Evolutionary conservation across 2,113 vertebrate species (phyloP), one percentile per base, ranked within the genome.

Genomic region (Anoplopoma fimbria): DNA sequence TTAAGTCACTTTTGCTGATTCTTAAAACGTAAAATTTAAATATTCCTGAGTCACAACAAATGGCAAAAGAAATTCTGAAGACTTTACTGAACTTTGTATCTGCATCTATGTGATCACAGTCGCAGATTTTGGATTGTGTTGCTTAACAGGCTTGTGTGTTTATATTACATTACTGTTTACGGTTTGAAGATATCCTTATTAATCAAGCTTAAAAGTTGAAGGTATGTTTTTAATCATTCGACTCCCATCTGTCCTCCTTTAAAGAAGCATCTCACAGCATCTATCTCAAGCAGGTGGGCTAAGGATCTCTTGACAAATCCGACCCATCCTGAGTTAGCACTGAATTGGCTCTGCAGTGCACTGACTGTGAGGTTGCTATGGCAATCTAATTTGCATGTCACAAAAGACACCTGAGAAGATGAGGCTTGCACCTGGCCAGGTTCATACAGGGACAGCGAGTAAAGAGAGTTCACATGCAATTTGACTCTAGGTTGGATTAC

Each of bases 301-400:
- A n/a, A 87, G 12, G 62, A 82, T 53, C 85, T 85, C 83, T 83
- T 77, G 69, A 90, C 61, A 84, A 87, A 73, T 85, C 61, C 73
- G 57, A 77, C 21, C 69, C 53, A 27, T 51, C 74, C 57, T 83
- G 60, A 67, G 47, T 63, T 45, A 25, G 42, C 61, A 80, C 78
- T 83, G 67, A 82, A 69, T 53, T 57, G 60, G 82, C 75, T 81
- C 69, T 67, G 9, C 25, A 14, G 57, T 17, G 61, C 69, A 53
- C 74, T 34, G 36, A 58, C 29, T 67, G 69, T 64, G 83, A 51
- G 9, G 88, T 92, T 88, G 49, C 75, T 78, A 89, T 81, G 75
- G 79, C 51, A 19, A 87, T 63, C 31, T 31, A 15, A 85, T 84
- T 79, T 83, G 67, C 75, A 84, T 61, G 51, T 38, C 72, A 86